Percentiles rank a stretch among this genome's conserved stretches.
phyloP scores from a whole-genome alignment of 2,888 invertebrate genomes.

The Phyllotreta striolata region DNA sequence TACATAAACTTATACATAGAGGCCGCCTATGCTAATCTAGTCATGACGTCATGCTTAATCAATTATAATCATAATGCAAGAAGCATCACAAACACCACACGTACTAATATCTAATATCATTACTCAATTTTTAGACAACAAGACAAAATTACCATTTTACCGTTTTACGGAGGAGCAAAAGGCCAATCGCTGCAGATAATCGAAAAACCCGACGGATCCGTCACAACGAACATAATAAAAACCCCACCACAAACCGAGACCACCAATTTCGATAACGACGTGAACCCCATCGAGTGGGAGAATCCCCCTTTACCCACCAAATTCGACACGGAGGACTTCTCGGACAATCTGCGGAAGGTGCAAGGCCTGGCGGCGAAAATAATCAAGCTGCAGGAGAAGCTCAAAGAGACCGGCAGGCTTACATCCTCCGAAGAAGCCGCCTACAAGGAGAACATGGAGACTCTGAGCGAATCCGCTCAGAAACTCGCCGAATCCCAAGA shows the following conservation, averaged over 20 bases:
- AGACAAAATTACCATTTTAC: conserved; percentile 60
- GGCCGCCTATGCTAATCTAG: too few species aligned
- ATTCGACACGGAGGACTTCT: conserved; percentile 57
- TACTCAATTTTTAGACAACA: conserved; percentile 32
- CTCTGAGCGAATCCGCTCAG: conserved; percentile 54
- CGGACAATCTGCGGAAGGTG: conserved; percentile 67
- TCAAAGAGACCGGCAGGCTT: conserved; percentile 67
- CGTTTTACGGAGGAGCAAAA: conserved; percentile 77
- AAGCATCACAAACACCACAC: too few species aligned
- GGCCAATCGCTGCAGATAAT: conserved; percentile 73
- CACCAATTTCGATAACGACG: conserved; percentile 30
- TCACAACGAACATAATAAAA: conserved; percentile 59
- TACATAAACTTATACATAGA: too few species aligned
- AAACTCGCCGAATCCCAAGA: conserved; percentile 55
- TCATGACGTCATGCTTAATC: too few species aligned
- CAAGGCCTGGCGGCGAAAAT: conserved; percentile 67
- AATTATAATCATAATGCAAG: too few species aligned
- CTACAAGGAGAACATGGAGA: conserved; percentile 66
- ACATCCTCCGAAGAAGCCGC: conserved; percentile 64
- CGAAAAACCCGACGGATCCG: conserved; percentile 64
- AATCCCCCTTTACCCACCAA: conserved; percentile 55
- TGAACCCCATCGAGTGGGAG: conserved; percentile 52
- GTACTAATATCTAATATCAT: too few species aligned
- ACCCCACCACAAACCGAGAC: conserved; percentile 44
- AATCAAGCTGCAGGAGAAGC: conserved; percentile 68